These are phyloP conservation scores for Bufo gargarizans DNA, from an alignment of 2,113 vertebrate species.

Conservation along the genomic window DNA sequence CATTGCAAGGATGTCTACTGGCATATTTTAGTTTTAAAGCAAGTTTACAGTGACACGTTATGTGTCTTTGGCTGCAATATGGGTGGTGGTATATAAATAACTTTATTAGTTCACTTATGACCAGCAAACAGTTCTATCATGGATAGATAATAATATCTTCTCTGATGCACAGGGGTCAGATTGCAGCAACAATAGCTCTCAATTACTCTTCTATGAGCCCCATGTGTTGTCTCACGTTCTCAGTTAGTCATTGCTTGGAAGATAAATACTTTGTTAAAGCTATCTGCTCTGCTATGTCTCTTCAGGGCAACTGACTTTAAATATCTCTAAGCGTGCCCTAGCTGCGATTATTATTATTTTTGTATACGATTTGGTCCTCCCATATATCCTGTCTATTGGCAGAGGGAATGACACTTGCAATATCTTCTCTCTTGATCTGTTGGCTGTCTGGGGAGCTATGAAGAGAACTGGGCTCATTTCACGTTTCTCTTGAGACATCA, in stretches of 20 bases:
- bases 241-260: neutral
- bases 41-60: too few relatives aligned
- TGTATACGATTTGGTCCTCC: constrained; percentile 3
- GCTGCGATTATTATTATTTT: constrained; percentile 35
- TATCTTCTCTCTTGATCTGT: constrained; percentile 65
- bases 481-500: constrained; percentile 62
- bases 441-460: constrained; percentile 62
- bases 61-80: too few relatives aligned
- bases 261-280: constrained; percentile 2
- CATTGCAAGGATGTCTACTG: too few relatives aligned
- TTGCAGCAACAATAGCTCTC: constrained; percentile 36
- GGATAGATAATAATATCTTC: neutral
- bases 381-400: constrained; percentile 59
- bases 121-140: neutral
- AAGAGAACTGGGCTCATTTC: constrained; percentile 63
- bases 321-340: constrained; percentile 15
- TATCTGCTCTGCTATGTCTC: neutral
- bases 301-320: constrained; percentile 30
- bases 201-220: neutral
- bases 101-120: neutral
- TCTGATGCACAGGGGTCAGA: neutral
- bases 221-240: neutral
- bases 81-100: too few relatives aligned
- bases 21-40: too few relatives aligned
- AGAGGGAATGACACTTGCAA: constrained; percentile 64